A percentile compares a stretch with the other conserved stretches of the same genome.
phyloP scores from a whole-genome alignment of 2,888 invertebrate species.

The Diabrotica balteata region DNA sequence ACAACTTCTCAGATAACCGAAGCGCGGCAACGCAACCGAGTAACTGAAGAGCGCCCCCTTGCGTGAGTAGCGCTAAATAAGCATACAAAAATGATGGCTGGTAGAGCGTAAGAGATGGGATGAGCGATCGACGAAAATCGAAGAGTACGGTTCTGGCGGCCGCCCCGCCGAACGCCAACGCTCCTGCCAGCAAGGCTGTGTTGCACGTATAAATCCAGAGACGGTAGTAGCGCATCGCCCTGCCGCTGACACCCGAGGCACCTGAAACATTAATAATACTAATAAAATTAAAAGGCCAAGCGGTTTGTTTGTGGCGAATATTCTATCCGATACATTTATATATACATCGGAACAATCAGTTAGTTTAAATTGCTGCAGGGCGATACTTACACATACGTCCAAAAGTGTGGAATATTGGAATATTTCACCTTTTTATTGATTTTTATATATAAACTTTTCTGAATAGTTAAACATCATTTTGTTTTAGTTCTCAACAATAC shows the following conservation, averaged over 20 bases:
- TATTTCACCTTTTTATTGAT: too few species aligned
- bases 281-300: background rate
- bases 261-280: conserved; percentile 56
- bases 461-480: too few species aligned
- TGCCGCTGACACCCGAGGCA: conserved; percentile 54
- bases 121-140: conserved; percentile 71
- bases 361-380: too few species aligned
- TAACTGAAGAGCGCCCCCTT: conserved; percentile 71
- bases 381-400: too few species aligned
- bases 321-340: too few species aligned
- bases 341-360: too few species aligned
- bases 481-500: too few species aligned
- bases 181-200: conserved; percentile 83
- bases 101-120: conserved; percentile 77
- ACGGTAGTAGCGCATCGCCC: conserved; percentile 81
- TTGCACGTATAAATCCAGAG: conserved; percentile 94
- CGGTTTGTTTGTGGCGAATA: too few species aligned
- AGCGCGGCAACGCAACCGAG: conserved; percentile 84
- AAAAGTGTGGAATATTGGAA: too few species aligned
- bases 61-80: conserved; percentile 80
- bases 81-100: conserved; percentile 84
- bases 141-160: conserved; percentile 74
- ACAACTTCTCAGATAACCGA: conserved; percentile 78
- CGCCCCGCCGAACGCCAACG: conserved; percentile 80
- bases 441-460: too few species aligned